phyloP scores from a whole-genome alignment of 2,113 vertebrate species.

The Pleuronectes platessa region DNA sequence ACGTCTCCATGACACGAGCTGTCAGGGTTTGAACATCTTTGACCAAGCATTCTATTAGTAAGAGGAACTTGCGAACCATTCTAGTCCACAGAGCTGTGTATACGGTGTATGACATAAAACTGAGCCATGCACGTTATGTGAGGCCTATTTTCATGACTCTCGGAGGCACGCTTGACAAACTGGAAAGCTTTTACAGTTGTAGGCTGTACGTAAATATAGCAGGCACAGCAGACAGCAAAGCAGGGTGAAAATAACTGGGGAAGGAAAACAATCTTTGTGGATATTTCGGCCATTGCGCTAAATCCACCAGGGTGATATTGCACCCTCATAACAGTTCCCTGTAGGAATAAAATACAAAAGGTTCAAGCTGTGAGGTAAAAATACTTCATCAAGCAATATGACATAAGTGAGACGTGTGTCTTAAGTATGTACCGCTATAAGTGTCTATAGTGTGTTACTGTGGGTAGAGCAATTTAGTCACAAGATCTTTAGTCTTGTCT shows the following conservation, averaged over 20 bases:
- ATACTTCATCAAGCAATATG: neutral
- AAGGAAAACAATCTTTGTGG: conserved; percentile 10
- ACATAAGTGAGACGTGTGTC: neutral
- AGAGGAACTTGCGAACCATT: conserved; percentile 6
- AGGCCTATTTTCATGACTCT: conserved; percentile 19
- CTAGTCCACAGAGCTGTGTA: conserved; percentile 7
- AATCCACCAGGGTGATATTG: conserved; percentile 5
- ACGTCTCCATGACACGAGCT: conserved; percentile 34
- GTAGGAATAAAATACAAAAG: neutral
- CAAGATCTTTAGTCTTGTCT: too few species aligned
- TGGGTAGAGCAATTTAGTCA: too few species aligned
- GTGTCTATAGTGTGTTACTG: too few species aligned
- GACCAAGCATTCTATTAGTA: conserved; percentile 12
- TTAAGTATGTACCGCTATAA: neutral
- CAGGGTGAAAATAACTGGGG: conserved; percentile 14
- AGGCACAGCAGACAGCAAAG: conserved; percentile 14
- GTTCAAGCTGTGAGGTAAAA: conserved; percentile 1
- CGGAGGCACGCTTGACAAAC: conserved; percentile 33
- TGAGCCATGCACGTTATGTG: neutral
- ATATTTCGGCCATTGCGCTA: conserved; percentile 24
- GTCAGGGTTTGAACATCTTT: conserved; percentile 47
- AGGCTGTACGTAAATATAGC: conserved; percentile 31
- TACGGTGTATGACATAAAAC: conserved; percentile 21
- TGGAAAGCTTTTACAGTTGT: conserved; percentile 28
- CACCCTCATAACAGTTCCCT: conserved; percentile 9